Conservation (phyloP, 2,797 vertebrate genomes). For the Pithecia hirsuta region DNA sequence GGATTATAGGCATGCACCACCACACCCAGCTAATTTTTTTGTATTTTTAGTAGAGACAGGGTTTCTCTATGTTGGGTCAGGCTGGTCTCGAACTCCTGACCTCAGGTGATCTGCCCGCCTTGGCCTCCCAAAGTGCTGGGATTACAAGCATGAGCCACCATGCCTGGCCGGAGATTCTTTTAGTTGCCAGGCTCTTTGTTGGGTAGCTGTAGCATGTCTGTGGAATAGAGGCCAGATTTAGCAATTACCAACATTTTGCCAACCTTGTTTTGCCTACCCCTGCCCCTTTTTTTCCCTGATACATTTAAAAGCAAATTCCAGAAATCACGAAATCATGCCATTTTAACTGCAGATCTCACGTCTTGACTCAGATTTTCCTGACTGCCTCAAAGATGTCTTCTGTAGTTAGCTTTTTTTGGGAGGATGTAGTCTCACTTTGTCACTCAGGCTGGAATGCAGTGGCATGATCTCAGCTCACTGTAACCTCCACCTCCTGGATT, state of each 20-base stretch:
- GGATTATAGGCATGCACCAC: no score
- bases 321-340: background rate
- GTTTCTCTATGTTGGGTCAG: no score
- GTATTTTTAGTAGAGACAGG: no score
- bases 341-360: background rate
- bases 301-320: background rate
- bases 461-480: no score
- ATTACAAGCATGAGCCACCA: no score
- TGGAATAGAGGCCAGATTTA: background rate
- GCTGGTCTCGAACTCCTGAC: no score
- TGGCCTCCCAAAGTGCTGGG: no score
- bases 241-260: background rate
- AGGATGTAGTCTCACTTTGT: no score
- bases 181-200: background rate
- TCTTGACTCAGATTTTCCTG: background rate
- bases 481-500: no score
- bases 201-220: background rate
- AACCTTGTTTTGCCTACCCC: background rate
- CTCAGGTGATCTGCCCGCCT: no score
- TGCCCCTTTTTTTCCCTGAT: background rate
- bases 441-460: no score
- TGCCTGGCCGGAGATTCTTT: background rate
- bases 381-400: background rate
- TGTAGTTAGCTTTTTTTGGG: background rate
- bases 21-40: no score